Percentiles rank a stretch among this genome's conserved stretches.
Evolutionary conservation across 2,888 invertebrate species (phyloP).

Genomic region (Agapetus fuscipes): DNA sequence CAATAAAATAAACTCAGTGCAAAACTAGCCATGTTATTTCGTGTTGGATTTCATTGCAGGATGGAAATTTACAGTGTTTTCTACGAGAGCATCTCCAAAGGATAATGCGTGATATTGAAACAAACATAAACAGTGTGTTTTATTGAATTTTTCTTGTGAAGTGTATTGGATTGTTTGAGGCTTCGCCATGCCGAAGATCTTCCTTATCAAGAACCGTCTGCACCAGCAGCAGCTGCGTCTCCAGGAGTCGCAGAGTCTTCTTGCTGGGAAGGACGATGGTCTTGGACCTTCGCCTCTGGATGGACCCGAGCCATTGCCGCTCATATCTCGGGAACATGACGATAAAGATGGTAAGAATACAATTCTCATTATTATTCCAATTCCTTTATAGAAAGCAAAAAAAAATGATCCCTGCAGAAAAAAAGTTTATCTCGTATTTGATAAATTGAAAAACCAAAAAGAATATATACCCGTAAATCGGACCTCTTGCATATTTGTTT

Average conservation of each 20-base stretch:
- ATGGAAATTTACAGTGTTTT: slow-evolving; percentile 1
- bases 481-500: no score
- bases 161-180: slow-evolving; percentile 3
- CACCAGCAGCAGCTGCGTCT: slow-evolving; percentile 83
- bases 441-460: no score
- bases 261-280: slow-evolving; percentile 47
- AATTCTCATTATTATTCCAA: no score
- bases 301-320: slow-evolving; percentile 48
- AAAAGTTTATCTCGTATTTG: no score
- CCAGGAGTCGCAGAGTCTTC: slow-evolving; percentile 72
- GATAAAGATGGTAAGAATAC: slow-evolving; percentile 34
- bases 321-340: slow-evolving; percentile 47
- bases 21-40: no score
- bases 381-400: no score
- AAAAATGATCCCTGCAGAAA: no score
- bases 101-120: slow-evolving; percentile 2
- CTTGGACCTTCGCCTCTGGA: slow-evolving; percentile 48
- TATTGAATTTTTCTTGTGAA: slow-evolving; percentile 1
- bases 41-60: no score
- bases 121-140: background rate
- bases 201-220: slow-evolving; percentile 82
- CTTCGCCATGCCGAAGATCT: slow-evolving; percentile 78
- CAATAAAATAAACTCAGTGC: no score
- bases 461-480: no score
- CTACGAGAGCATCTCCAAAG: background rate